phyloP scores from a whole-genome alignment of 2,888 invertebrate genomes.

The Protodeltote pygarga region DNA sequence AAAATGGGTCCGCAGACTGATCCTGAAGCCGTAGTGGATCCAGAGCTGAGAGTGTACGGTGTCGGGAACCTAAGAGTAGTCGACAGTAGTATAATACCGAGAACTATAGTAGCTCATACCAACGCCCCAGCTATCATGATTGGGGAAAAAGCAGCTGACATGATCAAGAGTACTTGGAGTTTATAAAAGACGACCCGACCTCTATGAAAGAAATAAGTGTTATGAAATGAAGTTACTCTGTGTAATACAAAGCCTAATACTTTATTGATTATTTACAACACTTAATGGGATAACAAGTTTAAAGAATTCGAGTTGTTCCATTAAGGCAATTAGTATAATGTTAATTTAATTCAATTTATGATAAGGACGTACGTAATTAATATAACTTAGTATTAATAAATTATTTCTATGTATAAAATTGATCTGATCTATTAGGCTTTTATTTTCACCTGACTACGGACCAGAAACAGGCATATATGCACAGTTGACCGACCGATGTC shows the following conservation, averaged over 20 bases:
- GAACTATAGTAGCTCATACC: conserved; percentile 89
- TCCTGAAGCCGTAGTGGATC: conserved; percentile 88
- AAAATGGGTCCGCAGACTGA: conserved; percentile 89
- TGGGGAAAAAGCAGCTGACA: conserved; percentile 90
- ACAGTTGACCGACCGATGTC: too few species aligned
- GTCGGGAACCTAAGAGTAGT: conserved; percentile 88
- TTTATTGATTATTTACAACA: conserved; percentile 1
- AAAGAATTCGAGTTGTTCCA: background rate
- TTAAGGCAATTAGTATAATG: conserved; percentile 9
- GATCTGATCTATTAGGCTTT: too few species aligned
- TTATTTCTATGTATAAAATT: too few species aligned
- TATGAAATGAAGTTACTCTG: background rate
- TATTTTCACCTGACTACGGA: too few species aligned
- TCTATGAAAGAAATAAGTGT: conserved; percentile 16
- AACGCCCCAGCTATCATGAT: conserved; percentile 90
- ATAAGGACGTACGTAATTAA: background rate
- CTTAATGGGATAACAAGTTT: background rate
- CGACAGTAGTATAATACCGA: conserved; percentile 90
- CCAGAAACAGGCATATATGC: too few species aligned
- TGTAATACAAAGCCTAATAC: conserved; percentile 9
- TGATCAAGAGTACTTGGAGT: conserved; percentile 86
- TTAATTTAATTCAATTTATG: conserved; percentile 5
- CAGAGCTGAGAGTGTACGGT: conserved; percentile 88
- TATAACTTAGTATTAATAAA: conserved; percentile 3
- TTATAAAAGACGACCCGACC: too few species aligned